Base-by-base conservation (phyloP, 2,113 vertebrate genomes). In the Eretmodus cyanostictus region DNA sequence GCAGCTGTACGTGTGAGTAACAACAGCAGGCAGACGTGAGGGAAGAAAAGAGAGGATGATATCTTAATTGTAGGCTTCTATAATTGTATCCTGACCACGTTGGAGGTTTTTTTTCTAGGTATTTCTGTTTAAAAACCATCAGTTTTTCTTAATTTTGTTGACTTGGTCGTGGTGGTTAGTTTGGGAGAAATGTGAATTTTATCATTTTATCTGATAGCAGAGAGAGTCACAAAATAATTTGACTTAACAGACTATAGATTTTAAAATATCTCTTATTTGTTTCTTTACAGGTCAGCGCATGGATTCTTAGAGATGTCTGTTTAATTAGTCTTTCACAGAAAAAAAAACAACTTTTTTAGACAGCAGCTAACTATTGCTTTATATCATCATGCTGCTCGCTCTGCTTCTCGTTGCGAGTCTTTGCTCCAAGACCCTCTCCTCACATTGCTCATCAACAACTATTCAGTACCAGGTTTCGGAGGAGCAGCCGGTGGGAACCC, bases 401-500 rank as follows among this genome's bases (percentile, higher is more conserved):
- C 91, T 94, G 71, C 83, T 95, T 61, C 88, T 95, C 84, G 45
- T 93, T 83, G 59, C 96, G 90, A 87, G 59, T 86, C 87, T 94
- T 54, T 88, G 29, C 76, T 91, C 87, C 36, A 81, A 84, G 38
- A 68, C 53, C 76, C 29, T 13, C 34, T 73, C 89, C 81, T 88
- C 83, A 16, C 84, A 95, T 84, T 55, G 71, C 2, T 84, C 92
- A 24, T 93, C 94, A 1, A 73, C 92, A 45, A 94, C 94, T 6
- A 61, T 97, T 85, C 93, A 94, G 86, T 99, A 98, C 95, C 96
- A 91, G 8, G 95, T 99, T 51, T 92, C 92, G 29, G 98, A 99
- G 93, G 98, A 99, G 95, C 97, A 97, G 89, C 96, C 94, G 0
- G 55, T 83, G 2, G 98, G 97, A 13, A 98, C 98, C 0, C 91